Conservation (phyloP, 2,888 invertebrate genomes). For the Eilema griseolum region DNA sequence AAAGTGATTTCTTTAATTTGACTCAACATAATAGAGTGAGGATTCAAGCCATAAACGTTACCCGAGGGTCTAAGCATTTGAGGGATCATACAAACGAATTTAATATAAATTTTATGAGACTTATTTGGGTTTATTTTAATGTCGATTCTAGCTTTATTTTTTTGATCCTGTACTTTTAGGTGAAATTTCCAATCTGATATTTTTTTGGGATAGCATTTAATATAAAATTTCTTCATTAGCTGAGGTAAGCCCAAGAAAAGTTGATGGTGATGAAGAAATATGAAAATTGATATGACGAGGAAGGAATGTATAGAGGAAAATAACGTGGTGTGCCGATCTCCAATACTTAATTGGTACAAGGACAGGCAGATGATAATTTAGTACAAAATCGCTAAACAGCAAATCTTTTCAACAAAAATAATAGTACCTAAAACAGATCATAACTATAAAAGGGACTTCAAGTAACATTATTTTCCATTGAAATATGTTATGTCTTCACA, state of each 20-base stretch:
- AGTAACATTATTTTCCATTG: slow-evolving; percentile 30
- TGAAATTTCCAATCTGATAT: background rate
- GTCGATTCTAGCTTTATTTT: slow-evolving; percentile 11
- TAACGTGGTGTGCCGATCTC: too few species aligned
- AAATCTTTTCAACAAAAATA: background rate
- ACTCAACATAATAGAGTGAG: slow-evolving; percentile 35
- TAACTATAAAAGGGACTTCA: slow-evolving; percentile 12
- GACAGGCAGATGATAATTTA: too few species aligned
- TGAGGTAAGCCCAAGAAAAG: too few species aligned
- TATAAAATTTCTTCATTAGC: too few species aligned
- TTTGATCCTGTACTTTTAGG: slow-evolving; percentile 6
- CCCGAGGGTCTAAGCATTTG: slow-evolving; percentile 37
- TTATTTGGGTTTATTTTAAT: slow-evolving; percentile 15
- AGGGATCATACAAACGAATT: slow-evolving; percentile 23
- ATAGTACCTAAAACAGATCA: background rate
- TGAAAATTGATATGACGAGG: too few species aligned
- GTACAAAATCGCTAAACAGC: background rate
- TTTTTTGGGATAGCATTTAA: background rate
- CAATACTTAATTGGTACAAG: too few species aligned
- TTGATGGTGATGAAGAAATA: too few species aligned
- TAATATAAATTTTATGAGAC: slow-evolving; percentile 18
- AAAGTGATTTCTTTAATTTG: slow-evolving; percentile 37
- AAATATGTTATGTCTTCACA: slow-evolving; percentile 37
- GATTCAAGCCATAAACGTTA: slow-evolving; percentile 41
- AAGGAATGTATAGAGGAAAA: too few species aligned